A percentile compares a stretch with the other conserved stretches of the same genome.
Conservation (phyloP, 2,888 invertebrate species). For the Andrena bucephala region DNA sequence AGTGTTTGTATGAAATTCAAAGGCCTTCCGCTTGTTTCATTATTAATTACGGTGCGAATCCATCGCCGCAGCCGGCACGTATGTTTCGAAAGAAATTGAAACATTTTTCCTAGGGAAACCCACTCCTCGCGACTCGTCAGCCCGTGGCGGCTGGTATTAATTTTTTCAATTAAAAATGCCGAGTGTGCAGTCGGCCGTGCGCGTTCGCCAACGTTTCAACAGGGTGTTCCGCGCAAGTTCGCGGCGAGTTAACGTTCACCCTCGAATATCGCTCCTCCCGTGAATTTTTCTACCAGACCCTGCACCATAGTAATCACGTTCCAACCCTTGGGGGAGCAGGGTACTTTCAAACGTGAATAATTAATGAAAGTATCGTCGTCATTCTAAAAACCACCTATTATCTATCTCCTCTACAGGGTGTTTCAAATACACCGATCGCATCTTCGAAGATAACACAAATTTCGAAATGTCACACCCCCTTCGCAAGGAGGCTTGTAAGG, state of each 20-base stretch:
- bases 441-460: not conserved
- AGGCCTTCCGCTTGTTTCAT: no score
- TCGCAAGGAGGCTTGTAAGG: not conserved
- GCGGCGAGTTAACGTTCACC: constrained; percentile 24
- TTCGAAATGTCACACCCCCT: not conserved
- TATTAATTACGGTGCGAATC: no score
- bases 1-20: no score
- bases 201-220: constrained; percentile 22
- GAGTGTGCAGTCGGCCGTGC: constrained; percentile 24
- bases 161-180: constrained; percentile 59
- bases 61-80: no score
- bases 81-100: constrained; percentile 23
- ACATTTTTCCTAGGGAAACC: constrained; percentile 24
- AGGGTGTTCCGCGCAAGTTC: constrained; percentile 30
- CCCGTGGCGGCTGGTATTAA: constrained; percentile 31
- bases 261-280: not conserved
- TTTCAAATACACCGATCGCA: not conserved
- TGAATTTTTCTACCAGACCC: not conserved
- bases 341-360: not conserved
- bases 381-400: not conserved
- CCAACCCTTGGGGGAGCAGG: not conserved
- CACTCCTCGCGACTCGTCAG: not conserved
- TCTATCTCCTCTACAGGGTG: not conserved
- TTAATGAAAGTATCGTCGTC: not conserved
- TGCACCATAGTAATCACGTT: constrained; percentile 1